Conservation (phyloP, 2,113 vertebrate species). For the Chiloscyllium plagiosum region DNA sequence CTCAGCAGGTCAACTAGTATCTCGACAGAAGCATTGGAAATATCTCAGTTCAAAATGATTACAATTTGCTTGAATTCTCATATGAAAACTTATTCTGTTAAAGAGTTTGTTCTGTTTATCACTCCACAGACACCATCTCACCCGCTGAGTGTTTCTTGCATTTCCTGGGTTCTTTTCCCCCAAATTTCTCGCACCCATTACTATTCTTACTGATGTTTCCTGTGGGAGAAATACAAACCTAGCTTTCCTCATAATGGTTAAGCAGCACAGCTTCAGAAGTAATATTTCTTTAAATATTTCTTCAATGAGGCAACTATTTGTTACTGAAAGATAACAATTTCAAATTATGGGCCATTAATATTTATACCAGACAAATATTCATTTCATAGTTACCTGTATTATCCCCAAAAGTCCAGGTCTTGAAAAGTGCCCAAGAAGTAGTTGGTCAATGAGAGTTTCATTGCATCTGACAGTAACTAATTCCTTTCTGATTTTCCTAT, state of each 20-base stretch:
- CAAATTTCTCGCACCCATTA: too few species aligned
- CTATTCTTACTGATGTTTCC: background rate
- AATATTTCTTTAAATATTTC: background rate
- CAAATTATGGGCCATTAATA: background rate
- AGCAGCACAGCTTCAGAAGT: background rate
- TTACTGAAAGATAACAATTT: background rate
- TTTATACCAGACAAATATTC: background rate
- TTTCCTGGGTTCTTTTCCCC: too few species aligned
- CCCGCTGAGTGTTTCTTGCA: too few species aligned
- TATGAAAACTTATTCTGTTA: too few species aligned
- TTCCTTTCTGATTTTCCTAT: conserved; percentile 14
- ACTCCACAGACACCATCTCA: too few species aligned
- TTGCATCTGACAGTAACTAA: background rate
- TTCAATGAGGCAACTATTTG: background rate
- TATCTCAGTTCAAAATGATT: too few species aligned
- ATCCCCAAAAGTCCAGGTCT: background rate
- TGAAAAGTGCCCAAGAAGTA: background rate
- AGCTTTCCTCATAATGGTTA: background rate
- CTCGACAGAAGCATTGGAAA: too few species aligned
- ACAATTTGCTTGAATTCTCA: too few species aligned
- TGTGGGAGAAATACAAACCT: background rate
- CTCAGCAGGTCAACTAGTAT: too few species aligned
- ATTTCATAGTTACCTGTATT: background rate
- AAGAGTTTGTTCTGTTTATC: too few species aligned
- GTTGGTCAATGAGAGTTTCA: background rate